Evolutionary conservation across 2,113 vertebrate genomes (phyloP).

Genomic region (Chlamydotis undulata): DNA sequence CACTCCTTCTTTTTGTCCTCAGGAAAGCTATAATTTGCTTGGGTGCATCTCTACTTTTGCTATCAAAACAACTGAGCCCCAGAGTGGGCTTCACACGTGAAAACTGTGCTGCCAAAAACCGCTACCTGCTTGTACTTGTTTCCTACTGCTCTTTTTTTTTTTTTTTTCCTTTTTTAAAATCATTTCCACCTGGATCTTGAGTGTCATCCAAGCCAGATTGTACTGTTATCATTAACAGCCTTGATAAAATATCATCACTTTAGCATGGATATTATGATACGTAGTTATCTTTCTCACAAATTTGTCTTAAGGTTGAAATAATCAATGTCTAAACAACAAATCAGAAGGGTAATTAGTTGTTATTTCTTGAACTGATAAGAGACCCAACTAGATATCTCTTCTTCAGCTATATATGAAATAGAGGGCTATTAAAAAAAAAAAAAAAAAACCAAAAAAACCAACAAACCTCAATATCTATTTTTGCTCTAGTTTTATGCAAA

Average conservation of each 20-base stretch:
- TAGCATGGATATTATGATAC: background rate
- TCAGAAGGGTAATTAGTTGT: background rate
- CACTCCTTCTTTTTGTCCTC: background rate
- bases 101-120: background rate
- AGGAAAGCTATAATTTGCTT: slow-evolving; percentile 59
- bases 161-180: background rate
- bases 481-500: background rate
- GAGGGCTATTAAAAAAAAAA: background rate
- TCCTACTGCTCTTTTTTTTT: background rate
- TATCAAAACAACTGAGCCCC: background rate
- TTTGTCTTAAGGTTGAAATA: background rate
- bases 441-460: background rate
- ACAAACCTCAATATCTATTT: background rate
- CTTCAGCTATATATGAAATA: background rate
- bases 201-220: background rate
- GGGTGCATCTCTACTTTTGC: slow-evolving; percentile 22
- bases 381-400: background rate
- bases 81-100: background rate
- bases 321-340: background rate
- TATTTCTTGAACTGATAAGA: background rate
- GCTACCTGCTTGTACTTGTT: background rate
- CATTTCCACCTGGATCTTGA: background rate
- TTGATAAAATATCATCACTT: background rate
- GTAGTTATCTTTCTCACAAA: background rate
- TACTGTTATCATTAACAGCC: background rate